Evolutionary conservation across 2,113 vertebrate genomes (phyloP), one percentile per base, ranked within the genome.

Genomic region (Reinhardtius hippoglossoides): DNA sequence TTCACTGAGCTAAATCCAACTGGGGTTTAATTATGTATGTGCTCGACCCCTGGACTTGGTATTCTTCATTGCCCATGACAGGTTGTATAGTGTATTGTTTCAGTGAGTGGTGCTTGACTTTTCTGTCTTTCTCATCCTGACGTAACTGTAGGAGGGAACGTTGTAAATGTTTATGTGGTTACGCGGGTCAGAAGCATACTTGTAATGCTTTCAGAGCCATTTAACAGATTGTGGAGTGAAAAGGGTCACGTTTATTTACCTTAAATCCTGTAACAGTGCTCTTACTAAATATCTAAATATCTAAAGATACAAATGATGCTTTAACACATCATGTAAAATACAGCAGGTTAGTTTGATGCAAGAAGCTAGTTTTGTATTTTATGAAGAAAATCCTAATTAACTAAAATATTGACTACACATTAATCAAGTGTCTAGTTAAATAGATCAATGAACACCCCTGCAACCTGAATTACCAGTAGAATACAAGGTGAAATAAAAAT

Each of bases 1-100:
- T 87, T 88, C 71, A 85, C 66, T n/a, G 66, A 75, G 76, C 80
- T 86, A 81, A 86, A 92, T 89, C 85, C 87, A 81, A 88, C 84
- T 74, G 3, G 18, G 14, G 72, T 74, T 88, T 87, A 85, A 91
- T 89, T 84, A 90, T 86, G 80, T 24, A 86, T 83, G 75, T 71
- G 71, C 71, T 79, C 71, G 78, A 89, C 79, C 78, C 52, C 37
- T 77, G 77, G 66, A 72, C 81, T 75, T 24, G 54, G 23, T 56
- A 57, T 81, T 90, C 76, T 16, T 86, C 80, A 75, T 59, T n/a
- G 46, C 27, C 63, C 31, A 0, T 52, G 87, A 76, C 74, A 76
- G 82, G 20, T 62, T 71, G 71, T 64, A 46, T 61, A 62, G 78
- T 56, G 63, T 62, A 63, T 70, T 31, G n/a, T 71, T 60, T 73